These are phyloP conservation scores for Eupeodes latifasciatus DNA, from an alignment of 2,888 invertebrate genomes.

Conservation along the genomic window DNA sequence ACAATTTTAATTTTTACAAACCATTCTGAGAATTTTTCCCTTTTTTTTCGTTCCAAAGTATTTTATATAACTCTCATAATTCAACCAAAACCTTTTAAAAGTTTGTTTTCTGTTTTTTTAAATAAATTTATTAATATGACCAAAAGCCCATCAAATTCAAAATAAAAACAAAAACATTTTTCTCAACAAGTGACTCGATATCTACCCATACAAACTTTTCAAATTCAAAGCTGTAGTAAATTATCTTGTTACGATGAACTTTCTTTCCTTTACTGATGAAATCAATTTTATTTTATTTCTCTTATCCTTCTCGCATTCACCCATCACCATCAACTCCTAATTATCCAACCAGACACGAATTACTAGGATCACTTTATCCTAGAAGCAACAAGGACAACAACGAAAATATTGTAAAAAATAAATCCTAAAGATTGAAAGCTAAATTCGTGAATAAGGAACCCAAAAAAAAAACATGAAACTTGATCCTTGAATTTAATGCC, in stretches of 20 bases:
- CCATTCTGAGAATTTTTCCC: too few relatives aligned
- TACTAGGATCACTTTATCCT: constrained; percentile 57
- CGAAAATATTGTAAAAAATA: constrained; percentile 5
- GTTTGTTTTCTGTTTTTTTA: background rate
- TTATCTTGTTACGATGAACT: constrained; percentile 59
- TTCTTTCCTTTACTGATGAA: constrained; percentile 24
- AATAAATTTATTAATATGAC: constrained; percentile 48
- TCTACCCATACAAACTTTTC: constrained; percentile 29
- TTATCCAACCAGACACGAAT: constrained; percentile 72
- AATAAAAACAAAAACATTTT: constrained; percentile 16
- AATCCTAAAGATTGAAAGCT: constrained; percentile 24
- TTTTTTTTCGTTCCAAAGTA: too few relatives aligned
- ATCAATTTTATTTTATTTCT: constrained; percentile 38
- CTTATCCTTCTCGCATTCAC: background rate
- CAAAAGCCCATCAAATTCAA: constrained; percentile 5
- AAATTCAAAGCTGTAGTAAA: constrained; percentile 39
- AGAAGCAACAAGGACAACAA: constrained; percentile 13
- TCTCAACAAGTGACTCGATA: background rate
- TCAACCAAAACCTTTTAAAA: too few relatives aligned
- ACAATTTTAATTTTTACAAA: too few relatives aligned
- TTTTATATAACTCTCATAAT: too few relatives aligned
- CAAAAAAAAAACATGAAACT: constrained; percentile 61
- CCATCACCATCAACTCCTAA: constrained; percentile 54
- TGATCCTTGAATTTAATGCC: constrained; percentile 71
- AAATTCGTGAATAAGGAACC: constrained; percentile 12